These are phyloP conservation scores for Propithecus deckenii DNA, from an alignment of 2,797 vertebrate genomes.

Conservation along the genomic window DNA sequence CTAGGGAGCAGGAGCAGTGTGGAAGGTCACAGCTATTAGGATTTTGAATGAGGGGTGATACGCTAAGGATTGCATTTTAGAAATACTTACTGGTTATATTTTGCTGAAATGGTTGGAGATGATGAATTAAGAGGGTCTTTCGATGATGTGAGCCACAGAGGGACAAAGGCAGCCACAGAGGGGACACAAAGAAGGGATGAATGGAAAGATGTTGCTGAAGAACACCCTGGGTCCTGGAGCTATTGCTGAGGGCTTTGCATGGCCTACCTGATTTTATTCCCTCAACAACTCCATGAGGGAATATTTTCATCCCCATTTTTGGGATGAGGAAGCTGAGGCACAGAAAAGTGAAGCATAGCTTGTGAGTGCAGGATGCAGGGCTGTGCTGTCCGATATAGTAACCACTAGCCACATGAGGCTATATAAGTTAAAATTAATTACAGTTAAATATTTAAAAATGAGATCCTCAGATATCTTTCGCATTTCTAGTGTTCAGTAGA, in stretches of 20 bases:
- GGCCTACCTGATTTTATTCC: background rate
- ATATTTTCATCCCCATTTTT: background rate
- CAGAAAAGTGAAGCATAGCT: background rate
- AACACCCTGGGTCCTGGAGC: background rate
- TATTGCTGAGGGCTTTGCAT: background rate
- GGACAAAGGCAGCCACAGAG: background rate
- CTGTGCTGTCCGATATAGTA: background rate
- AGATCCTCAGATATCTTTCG: background rate
- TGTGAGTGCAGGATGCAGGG: background rate
- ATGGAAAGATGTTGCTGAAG: background rate
- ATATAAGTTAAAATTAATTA: background rate
- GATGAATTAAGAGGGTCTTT: background rate
- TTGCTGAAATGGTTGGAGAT: background rate
- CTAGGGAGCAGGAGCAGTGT: background rate
- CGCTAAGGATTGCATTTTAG: background rate
- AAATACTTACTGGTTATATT: background rate
- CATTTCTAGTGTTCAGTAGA: background rate
- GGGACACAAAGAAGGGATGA: background rate
- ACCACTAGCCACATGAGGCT: background rate
- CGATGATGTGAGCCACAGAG: background rate
- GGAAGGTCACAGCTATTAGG: background rate
- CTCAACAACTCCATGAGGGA: background rate
- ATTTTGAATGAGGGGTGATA: background rate
- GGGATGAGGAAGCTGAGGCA: background rate
- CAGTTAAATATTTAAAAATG: constrained; percentile 15